phyloP scores from a whole-genome alignment of 2,888 invertebrate species.

The Ethmia dodecea region DNA sequence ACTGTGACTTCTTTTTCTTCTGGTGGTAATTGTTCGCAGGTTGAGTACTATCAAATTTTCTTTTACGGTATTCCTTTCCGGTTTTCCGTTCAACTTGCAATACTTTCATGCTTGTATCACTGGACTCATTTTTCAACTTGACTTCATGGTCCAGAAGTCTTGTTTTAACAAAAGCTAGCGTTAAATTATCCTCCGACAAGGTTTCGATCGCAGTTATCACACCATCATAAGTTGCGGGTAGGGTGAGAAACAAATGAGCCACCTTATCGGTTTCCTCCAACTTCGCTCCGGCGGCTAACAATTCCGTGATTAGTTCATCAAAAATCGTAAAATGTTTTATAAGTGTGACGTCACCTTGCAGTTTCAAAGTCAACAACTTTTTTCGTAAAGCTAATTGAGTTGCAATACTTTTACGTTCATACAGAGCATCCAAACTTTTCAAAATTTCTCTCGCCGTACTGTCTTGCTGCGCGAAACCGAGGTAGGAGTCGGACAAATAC shows the following conservation, averaged over 20 bases:
- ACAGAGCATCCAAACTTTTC: conserved; percentile 14
- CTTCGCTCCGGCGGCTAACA: conserved; percentile 33
- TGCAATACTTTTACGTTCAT: conserved; percentile 24
- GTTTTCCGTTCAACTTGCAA: conserved; percentile 20
- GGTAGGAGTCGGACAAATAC: no score
- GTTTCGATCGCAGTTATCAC: conserved; percentile 43
- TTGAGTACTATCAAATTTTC: conserved; percentile 5
- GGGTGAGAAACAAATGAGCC: conserved; percentile 34
- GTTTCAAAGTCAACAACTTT: conserved; percentile 13
- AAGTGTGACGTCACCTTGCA: conserved; percentile 14
- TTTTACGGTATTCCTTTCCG: conserved; percentile 1
- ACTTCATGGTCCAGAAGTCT: conserved; percentile 24
- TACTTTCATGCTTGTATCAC: conserved; percentile 28
- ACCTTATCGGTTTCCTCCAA: conserved; percentile 39
- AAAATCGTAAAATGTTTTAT: conserved; percentile 28
- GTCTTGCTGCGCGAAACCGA: conserved; percentile 3
- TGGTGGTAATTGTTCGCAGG: conserved; percentile 1
- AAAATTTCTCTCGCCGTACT: conserved; percentile 17
- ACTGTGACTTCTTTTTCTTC: not conserved
- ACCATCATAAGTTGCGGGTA: conserved; percentile 36
- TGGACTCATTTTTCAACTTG: conserved; percentile 16
- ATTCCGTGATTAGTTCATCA: conserved; percentile 34
- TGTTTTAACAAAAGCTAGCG: conserved; percentile 35
- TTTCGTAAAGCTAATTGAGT: conserved; percentile 22
- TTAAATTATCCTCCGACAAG: conserved; percentile 31